A percentile compares a stretch with the other conserved stretches of the same genome.
Evolutionary conservation across 2,113 vertebrate genomes (phyloP).

Genomic region (Oplegnathus fasciatus): DNA sequence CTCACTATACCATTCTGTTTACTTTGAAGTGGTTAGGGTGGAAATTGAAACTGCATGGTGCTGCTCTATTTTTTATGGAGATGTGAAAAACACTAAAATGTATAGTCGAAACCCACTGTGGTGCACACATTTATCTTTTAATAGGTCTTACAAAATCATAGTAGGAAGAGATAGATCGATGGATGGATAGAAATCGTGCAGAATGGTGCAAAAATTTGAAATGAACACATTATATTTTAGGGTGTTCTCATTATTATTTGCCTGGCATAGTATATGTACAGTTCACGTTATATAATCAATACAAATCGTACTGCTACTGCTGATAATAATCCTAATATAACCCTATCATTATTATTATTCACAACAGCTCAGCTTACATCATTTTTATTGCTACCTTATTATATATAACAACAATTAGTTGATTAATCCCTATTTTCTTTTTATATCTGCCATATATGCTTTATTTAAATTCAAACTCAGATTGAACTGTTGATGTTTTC

Average conservation of each 20-base stretch:
- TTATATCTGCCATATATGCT: neutral
- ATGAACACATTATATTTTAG: neutral
- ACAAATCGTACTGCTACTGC: neutral
- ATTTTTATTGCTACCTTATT: neutral
- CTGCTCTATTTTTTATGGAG: conserved; percentile 27
- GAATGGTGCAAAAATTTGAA: neutral
- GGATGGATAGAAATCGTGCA: neutral
- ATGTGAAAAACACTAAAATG: neutral
- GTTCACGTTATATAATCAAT: neutral
- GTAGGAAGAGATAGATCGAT: neutral
- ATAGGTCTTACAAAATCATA: neutral
- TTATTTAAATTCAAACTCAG: neutral
- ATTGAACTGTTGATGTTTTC: neutral
- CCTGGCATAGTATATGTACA: neutral
- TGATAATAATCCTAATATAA: neutral
- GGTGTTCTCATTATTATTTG: neutral
- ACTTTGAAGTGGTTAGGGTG: conserved; percentile 3
- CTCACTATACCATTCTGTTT: conserved; percentile 3
- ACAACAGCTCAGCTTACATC: neutral
- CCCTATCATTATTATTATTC: neutral
- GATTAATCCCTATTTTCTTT: neutral
- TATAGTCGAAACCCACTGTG: neutral
- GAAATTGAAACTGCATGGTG: conserved; percentile 8
- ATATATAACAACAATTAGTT: neutral
- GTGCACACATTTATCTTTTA: neutral